These are phyloP conservation scores for Byasa hedistus DNA, from an alignment of 2,888 invertebrate genomes.

Conservation along the genomic window DNA sequence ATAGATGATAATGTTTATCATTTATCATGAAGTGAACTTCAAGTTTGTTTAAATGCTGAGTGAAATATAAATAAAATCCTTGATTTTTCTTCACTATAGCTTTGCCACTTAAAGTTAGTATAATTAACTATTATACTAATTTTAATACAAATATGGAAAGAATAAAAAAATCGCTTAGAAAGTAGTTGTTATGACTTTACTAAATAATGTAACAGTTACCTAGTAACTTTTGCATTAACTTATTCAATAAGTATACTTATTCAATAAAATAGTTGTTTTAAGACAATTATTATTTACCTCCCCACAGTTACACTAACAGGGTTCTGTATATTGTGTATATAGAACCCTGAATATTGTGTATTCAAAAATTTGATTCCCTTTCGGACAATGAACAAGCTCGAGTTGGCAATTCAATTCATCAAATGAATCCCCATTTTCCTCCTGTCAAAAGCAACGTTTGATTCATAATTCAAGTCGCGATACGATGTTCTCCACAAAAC, in stretches of 20 bases:
- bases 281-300: no score
- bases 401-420: conserved; percentile 16
- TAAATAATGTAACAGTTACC: no score
- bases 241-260: no score
- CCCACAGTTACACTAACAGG: no score
- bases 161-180: background rate
- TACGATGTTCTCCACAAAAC: conserved; percentile 3
- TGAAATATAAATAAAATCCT: background rate
- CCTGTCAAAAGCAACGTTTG: conserved; percentile 14
- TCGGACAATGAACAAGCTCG: conserved; percentile 11
- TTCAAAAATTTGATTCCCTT: background rate
- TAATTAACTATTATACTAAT: background rate
- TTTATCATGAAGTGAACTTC: no score
- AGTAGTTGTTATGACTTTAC: no score
- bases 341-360: no score
- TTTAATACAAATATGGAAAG: background rate
- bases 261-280: no score
- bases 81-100: background rate
- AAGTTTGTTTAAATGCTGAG: background rate
- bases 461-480: conserved; percentile 11
- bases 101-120: background rate
- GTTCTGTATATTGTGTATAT: no score
- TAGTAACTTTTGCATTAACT: no score
- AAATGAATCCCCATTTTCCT: conserved; percentile 13
- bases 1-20: no score